A percentile compares a stretch with the other conserved stretches of the same genome.
These are phyloP conservation scores for Andrena bicolor DNA, from an alignment of 2,888 invertebrate genomes.

Conservation along the genomic window DNA sequence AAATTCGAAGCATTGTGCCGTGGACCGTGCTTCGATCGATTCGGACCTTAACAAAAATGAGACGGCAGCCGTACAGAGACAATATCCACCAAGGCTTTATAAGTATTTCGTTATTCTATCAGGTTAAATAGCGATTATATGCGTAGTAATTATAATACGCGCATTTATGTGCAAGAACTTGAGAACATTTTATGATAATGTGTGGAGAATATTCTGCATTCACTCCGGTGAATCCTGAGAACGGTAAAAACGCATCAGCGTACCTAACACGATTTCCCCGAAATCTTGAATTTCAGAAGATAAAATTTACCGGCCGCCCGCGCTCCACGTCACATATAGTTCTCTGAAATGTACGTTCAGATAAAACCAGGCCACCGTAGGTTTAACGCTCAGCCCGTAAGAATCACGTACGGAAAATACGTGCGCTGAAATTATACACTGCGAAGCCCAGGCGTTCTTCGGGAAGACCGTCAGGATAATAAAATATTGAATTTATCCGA, in stretches of 20 bases:
- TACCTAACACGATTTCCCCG: constrained; percentile 31
- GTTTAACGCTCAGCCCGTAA: constrained; percentile 49
- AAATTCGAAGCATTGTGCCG: no score
- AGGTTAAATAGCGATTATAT: no score
- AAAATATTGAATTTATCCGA: constrained; percentile 47
- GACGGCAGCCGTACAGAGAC: no score
- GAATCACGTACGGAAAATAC: constrained; percentile 61
- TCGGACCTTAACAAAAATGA: no score
- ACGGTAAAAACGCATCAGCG: constrained; percentile 21
- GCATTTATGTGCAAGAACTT: background rate
- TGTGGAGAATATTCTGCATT: background rate
- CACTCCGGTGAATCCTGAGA: background rate
- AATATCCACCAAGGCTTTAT: no score
- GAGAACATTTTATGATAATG: constrained; percentile 31
- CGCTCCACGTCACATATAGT: constrained; percentile 43
- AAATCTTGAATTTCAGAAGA: constrained; percentile 49
- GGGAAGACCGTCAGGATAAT: constrained; percentile 34
- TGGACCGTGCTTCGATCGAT: no score
- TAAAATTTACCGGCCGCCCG: constrained; percentile 21
- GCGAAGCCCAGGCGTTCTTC: constrained; percentile 30
- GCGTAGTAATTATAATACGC: background rate
- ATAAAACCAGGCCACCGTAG: constrained; percentile 49
- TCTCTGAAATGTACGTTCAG: constrained; percentile 37
- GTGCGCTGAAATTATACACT: constrained; percentile 58
- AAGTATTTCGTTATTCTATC: no score